A percentile compares a stretch with the other conserved stretches of the same genome.
phyloP scores from a whole-genome alignment of 2,797 vertebrate genomes.

The Chrosomus eos region DNA sequence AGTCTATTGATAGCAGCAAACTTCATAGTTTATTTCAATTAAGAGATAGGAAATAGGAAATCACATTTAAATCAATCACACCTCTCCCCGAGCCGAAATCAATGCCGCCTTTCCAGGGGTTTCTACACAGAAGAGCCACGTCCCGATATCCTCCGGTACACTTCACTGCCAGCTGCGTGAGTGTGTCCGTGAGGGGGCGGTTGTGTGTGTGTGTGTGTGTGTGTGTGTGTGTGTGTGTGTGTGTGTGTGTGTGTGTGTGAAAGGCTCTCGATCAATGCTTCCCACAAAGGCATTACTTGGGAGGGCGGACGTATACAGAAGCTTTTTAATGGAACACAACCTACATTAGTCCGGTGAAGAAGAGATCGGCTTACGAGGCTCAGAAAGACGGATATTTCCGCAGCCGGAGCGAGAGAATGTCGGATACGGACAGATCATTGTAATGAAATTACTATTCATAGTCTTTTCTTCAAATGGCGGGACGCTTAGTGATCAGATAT shows the following conservation, averaged over 20 bases:
- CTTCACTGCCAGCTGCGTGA: slow-evolving; percentile 42
- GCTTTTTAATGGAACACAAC: slow-evolving; percentile 51
- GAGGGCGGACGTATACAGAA: slow-evolving; percentile 47
- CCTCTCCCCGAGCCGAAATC: slow-evolving; percentile 67
- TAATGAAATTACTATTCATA: slow-evolving; percentile 52
- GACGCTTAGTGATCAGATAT: slow-evolving; percentile 35
- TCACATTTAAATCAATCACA: slow-evolving; percentile 67
- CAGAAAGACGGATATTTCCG: slow-evolving; percentile 42
- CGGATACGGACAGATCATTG: slow-evolving; percentile 4
- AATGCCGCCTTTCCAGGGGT: slow-evolving; percentile 64
- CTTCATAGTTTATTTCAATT: slow-evolving; percentile 67
- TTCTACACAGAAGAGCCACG: slow-evolving; percentile 44
- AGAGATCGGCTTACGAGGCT: slow-evolving; percentile 47
- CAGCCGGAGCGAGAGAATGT: slow-evolving; percentile 35
- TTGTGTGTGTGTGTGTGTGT: slow-evolving; percentile 39
- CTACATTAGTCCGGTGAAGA: slow-evolving; percentile 49
- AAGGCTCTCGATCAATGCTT: slow-evolving; percentile 49
- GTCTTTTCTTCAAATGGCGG: slow-evolving; percentile 37
- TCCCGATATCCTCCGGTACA: slow-evolving; percentile 52
- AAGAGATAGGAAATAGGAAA: slow-evolving; percentile 65
- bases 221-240: slow-evolving; percentile 46
- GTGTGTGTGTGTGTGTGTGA: slow-evolving; percentile 36
- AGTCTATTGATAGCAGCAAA: slow-evolving; percentile 65
- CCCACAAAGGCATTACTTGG: slow-evolving; percentile 52
- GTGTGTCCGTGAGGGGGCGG: slow-evolving; percentile 31